Evolutionary conservation across 2,113 vertebrate species (phyloP).

Genomic region (Turdus rufiventris): DNA sequence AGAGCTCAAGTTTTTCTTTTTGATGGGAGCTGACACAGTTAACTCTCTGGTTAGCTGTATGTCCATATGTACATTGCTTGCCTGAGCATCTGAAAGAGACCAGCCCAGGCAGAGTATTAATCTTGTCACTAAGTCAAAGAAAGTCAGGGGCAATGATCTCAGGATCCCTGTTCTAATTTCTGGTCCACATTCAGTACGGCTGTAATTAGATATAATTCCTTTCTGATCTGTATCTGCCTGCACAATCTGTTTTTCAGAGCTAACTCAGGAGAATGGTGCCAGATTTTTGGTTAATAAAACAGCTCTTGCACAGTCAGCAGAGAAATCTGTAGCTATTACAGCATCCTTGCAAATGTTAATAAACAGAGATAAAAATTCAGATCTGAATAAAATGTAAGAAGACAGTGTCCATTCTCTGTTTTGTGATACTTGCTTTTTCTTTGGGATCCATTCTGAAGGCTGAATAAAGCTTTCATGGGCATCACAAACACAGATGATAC

Average conservation of each 20-base stretch:
- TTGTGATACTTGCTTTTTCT: neutral
- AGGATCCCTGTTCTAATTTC: constrained; percentile 20
- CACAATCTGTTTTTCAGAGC: constrained; percentile 34
- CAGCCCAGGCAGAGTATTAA: neutral
- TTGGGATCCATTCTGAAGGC: neutral
- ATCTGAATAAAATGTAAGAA: neutral
- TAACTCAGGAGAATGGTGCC: neutral
- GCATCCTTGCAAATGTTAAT: neutral
- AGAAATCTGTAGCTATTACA: neutral
- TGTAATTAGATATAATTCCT: constrained; percentile 33
- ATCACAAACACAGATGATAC: neutral
- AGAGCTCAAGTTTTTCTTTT: neutral
- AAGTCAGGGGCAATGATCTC: neutral
- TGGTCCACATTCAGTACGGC: neutral
- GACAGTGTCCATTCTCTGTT: neutral
- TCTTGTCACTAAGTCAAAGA: constrained; percentile 12
- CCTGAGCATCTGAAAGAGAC: neutral
- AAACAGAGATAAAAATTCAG: neutral
- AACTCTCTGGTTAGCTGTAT: constrained; percentile 22
- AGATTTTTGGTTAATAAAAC: constrained; percentile 28
- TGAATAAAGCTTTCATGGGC: neutral
- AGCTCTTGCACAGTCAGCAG: neutral
- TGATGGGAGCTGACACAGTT: constrained; percentile 6
- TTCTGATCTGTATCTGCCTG: neutral
- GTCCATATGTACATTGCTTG: neutral